Percentiles rank a stretch among this genome's conserved stretches.
Conservation (phyloP, 2,113 vertebrate species). For the Ammodramus savannarum region DNA sequence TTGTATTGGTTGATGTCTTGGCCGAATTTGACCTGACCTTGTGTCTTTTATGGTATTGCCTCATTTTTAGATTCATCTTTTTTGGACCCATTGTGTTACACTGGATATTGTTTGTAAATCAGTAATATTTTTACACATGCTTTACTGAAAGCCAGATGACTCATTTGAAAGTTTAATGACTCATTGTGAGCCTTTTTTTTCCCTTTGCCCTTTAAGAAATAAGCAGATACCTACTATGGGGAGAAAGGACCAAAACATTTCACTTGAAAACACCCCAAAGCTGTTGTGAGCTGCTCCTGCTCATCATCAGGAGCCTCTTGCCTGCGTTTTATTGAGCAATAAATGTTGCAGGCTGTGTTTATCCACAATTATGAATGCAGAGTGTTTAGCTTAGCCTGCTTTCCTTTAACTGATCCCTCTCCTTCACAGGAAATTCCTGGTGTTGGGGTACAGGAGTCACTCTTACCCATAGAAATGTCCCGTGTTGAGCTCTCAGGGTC, state of each 20-base stretch:
- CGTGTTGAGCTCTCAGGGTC: background rate
- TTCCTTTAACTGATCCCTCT: background rate
- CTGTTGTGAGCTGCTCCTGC: background rate
- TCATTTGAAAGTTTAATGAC: constrained; percentile 61
- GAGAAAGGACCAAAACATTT: background rate
- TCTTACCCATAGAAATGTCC: background rate
- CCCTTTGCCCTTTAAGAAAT: constrained; percentile 35
- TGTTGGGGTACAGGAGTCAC: background rate
- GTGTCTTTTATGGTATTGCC: constrained; percentile 54
- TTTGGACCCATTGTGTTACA: constrained; percentile 59
- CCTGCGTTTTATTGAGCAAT: background rate
- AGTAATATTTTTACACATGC: constrained; percentile 66
- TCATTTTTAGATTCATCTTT: constrained; percentile 65
- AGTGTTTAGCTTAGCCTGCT: background rate
- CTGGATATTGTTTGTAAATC: constrained; percentile 65
- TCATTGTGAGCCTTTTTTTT: constrained; percentile 26
- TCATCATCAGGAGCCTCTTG: background rate
- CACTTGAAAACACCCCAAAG: background rate
- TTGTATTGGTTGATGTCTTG: constrained; percentile 32
- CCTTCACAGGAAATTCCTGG: constrained; percentile 21
- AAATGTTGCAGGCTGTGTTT: background rate
- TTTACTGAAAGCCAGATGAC: constrained; percentile 65
- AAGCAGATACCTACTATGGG: background rate
- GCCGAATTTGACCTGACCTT: constrained; percentile 59
- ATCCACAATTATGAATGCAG: constrained; percentile 6